Percentiles rank a stretch among this genome's conserved stretches.
These are phyloP conservation scores for Chanos chanos DNA, from an alignment of 2,797 vertebrate genomes.

Conservation along the genomic window DNA sequence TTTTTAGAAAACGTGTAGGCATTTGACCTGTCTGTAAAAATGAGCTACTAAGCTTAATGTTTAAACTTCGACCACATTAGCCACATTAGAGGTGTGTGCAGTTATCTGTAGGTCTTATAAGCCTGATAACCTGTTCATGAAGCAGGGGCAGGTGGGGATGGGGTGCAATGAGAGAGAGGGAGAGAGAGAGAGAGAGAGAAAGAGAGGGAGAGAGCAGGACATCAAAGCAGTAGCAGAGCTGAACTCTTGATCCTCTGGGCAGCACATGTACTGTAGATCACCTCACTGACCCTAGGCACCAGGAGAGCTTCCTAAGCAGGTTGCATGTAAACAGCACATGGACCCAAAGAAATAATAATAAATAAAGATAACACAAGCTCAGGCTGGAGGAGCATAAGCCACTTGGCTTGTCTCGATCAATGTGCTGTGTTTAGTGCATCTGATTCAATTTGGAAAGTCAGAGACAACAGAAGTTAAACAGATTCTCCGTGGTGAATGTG, in stretches of 20 bases:
- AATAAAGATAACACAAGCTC: conserved; percentile 3
- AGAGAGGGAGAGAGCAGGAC: too few relatives aligned
- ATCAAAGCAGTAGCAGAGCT: background rate
- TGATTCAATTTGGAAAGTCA: conserved; percentile 30
- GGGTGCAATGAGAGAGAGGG: background rate
- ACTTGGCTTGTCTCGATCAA: conserved; percentile 9
- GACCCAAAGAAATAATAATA: conserved; percentile 4
- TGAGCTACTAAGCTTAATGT: too few relatives aligned
- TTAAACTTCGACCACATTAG: too few relatives aligned
- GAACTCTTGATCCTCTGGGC: background rate
- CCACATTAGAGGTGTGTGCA: too few relatives aligned
- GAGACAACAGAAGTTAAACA: conserved; percentile 33
- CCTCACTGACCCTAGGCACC: background rate
- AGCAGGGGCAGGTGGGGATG: background rate
- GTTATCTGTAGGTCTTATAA: too few relatives aligned
- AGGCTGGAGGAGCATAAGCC: conserved; percentile 3
- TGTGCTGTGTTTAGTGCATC: conserved; percentile 4
- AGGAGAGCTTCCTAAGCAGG: background rate
- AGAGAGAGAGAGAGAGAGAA: background rate
- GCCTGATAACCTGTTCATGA: too few relatives aligned
- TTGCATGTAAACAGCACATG: conserved; percentile 7
- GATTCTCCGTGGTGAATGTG: conserved; percentile 22
- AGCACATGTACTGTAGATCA: background rate
- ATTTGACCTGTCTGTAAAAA: background rate
- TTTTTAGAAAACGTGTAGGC: background rate